Evolutionary conservation across 2,888 invertebrate genomes (phyloP), one percentile per base, ranked within the genome.

Genomic region (Julus scanicus): DNA sequence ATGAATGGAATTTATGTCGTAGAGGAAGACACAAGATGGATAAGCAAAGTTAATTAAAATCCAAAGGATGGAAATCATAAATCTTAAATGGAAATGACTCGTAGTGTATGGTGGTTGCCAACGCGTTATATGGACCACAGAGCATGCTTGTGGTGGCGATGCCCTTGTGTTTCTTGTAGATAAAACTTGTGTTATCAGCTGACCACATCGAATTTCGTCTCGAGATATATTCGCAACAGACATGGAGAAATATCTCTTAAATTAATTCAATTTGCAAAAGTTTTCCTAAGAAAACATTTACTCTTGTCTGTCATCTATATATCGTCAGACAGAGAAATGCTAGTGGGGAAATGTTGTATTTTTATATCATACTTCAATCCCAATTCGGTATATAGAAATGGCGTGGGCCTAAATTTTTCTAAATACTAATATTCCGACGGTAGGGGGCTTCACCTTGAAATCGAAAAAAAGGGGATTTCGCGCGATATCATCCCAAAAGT

Each of bases 31-130:
- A 5, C 1, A n/a, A 20, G 63, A 63, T 63, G 63, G 63, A 63
- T 63, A 63, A 63, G n/a, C 20, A 63, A 63, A 63, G 63, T 63
- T 63, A 63, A 63, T 63, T 63, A 63, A 17, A 63, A 63, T 63
- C 63, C 63, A n/a, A 63, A 63, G 63, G 20, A n/a, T 63, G 63
- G 63, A 17, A 63, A 17, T 63, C 17, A 63, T 63, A 63, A 63
- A 63, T 63, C 63, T 63, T 8, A n/a, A 20, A 63, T 63, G 63
- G 17, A n/a, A 63, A 63, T 63, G 63, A 63, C 63, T 63, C 53
- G 53, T 63, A 17, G 63, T n/a, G 17, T 63, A 53, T 53, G 53
- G 53, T 53, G 17, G 17, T 15, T 53, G 53, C 53, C 53, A 13
- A 4, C 53, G 53, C 53, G 11, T 17, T 53, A 53, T 13, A 53